These are phyloP conservation scores for Nycticorax nycticorax DNA, from an alignment of 2,113 vertebrate species.

Conservation along the genomic window DNA sequence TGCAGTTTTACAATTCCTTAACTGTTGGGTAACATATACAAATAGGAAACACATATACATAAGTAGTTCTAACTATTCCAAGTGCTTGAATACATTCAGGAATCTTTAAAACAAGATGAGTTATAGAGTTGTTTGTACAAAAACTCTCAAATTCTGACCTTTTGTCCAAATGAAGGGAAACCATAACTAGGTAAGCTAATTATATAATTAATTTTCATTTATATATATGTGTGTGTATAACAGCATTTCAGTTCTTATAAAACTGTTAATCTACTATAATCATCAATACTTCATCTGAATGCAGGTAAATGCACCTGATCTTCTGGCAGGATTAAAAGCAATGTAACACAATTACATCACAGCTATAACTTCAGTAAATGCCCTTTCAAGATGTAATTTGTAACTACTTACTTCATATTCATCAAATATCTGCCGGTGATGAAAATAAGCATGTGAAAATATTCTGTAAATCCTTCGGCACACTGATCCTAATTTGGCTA, in stretches of 20 bases:
- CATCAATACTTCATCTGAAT: not conserved
- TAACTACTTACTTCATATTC: conserved; percentile 92
- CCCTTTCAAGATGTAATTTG: not conserved
- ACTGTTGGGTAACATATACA: not conserved
- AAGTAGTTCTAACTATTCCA: not conserved
- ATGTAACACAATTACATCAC: not conserved
- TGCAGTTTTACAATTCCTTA: not conserved
- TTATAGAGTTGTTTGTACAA: not conserved
- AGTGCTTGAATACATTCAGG: not conserved
- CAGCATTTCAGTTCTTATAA: not conserved
- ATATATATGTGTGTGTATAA: not conserved
- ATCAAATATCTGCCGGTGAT: conserved; percentile 99
- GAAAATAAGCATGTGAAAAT: conserved; percentile 99
- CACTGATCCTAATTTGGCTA: conserved; percentile 98
- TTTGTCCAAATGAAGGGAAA: not conserved
- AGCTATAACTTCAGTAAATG: not conserved
- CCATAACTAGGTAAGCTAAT: not conserved
- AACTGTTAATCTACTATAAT: not conserved
- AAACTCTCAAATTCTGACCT: not conserved
- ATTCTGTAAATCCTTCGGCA: conserved; percentile 99
- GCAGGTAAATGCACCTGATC: not conserved
- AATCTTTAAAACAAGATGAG: not conserved
- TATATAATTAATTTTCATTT: not conserved
- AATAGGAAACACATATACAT: not conserved
- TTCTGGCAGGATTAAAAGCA: not conserved